A percentile compares a stretch with the other conserved stretches of the same genome.
These are phyloP conservation scores for Colaptes auratus DNA, from an alignment of 2,113 vertebrate genomes.

Conservation along the genomic window DNA sequence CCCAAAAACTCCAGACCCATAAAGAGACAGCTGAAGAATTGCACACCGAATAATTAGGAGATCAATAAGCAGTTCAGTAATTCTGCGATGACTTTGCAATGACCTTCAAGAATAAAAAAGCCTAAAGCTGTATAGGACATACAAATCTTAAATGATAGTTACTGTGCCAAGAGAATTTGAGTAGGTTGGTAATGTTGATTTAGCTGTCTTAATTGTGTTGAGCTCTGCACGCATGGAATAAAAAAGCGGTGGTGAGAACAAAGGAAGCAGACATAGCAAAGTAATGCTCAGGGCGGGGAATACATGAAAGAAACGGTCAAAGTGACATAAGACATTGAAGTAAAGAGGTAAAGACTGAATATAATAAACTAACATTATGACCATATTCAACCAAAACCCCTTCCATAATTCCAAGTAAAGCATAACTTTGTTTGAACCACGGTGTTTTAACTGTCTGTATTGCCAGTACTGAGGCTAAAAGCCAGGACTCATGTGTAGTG, in stretches of 20 bases:
- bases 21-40: constrained; percentile 19
- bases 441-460: neutral
- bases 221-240: constrained; percentile 26
- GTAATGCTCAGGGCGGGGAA: neutral
- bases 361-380: neutral
- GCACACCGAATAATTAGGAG: constrained; percentile 44
- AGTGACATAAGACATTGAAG: neutral
- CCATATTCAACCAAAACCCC: neutral
- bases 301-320: constrained; percentile 1
- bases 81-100: constrained; percentile 58
- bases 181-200: constrained; percentile 58
- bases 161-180: constrained; percentile 54
- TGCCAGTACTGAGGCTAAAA: neutral
- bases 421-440: neutral
- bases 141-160: constrained; percentile 41
- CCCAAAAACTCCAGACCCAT: neutral
- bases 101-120: constrained; percentile 45
- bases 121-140: constrained; percentile 5
- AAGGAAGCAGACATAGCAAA: constrained; percentile 5
- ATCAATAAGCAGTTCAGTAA: constrained; percentile 50
- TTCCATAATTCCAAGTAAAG: neutral
- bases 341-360: neutral
- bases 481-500: neutral
- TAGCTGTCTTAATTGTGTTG: constrained; percentile 58
- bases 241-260: constrained; percentile 56